Evolutionary conservation across 2,113 vertebrate genomes (phyloP), one percentile per base, ranked within the genome.

Genomic region (Willisornis vidua): DNA sequence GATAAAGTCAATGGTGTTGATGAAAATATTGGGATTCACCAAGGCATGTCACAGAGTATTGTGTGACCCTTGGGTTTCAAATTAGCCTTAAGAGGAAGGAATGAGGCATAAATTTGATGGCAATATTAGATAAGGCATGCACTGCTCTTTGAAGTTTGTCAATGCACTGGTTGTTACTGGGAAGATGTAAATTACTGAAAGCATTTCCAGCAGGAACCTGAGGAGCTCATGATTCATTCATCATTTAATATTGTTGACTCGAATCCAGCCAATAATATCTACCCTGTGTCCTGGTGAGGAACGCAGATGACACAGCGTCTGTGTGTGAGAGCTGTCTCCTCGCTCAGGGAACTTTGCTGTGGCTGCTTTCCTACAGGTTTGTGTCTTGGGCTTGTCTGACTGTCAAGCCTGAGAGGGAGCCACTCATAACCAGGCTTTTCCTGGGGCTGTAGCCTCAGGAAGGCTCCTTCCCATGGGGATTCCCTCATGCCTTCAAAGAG

Each of bases 171-270:
- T 63, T 87, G 74, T 49, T 85, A 80, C 74, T 89, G 86, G 83
- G 76, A 86, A 97, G 89, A 88, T 70, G 84, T 48, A 93, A 96
- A 88, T 92, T 71, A 78, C 68, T 48, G 91, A 71, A 65, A 95
- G 48, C 26, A 59, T 29, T 97, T 97, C 88, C 91, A 97, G 65
- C 93, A 96, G 94, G 80, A 92, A 93, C 76, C 55, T 28, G 43
- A 81, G 80, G 86, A 95, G 88, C 72, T 74, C 73, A 62, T 96
- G 95, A 96, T 74, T 97, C 94, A 94, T 57, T 90, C 94, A 66
- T 80, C 94, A 59, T 90, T 92, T 93, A 92, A 84, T 97, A 89
- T 77, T 94, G 94, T 89, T 94, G 93, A 67, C 90, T 94, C 93
- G 86, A 77, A 84, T 90, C 96, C 81, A 35, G 83, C 86, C 94